Conservation (phyloP, 2,888 invertebrate species). For the Perizoma affinitatum region DNA sequence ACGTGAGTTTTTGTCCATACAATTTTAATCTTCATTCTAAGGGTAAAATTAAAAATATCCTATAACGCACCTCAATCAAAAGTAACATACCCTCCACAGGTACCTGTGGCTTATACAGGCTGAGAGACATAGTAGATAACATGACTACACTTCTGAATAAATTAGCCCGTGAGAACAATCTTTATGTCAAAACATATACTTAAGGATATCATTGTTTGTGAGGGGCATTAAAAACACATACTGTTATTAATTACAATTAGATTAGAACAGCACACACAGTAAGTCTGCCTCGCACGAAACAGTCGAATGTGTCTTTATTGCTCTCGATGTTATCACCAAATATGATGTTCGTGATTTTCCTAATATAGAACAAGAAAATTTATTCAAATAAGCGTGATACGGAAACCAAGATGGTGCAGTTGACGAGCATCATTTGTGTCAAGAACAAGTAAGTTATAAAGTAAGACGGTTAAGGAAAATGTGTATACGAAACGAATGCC, state of each 20-base stretch:
- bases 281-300: conserved; percentile 32
- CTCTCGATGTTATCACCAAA: conserved; percentile 17
- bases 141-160: conserved; percentile 14
- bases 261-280: conserved; percentile 50
- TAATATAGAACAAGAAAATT: conserved; percentile 6
- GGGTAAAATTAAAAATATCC: too few relatives aligned
- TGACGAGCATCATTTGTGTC: conserved; percentile 51
- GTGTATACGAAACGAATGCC: conserved; percentile 1
- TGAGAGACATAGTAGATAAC: too few relatives aligned
- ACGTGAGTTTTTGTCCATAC: too few relatives aligned
- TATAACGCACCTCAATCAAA: too few relatives aligned
- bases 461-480: conserved; percentile 14
- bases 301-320: conserved; percentile 27
- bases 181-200: conserved; percentile 14
- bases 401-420: conserved; percentile 50
- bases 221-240: conserved; percentile 16
- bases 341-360: conserved; percentile 16
- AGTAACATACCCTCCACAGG: too few relatives aligned
- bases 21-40: too few relatives aligned
- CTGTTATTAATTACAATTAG: conserved; percentile 48
- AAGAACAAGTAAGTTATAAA: conserved; percentile 54
- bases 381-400: conserved; percentile 13
- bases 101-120: too few relatives aligned
- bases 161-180: conserved; percentile 22
- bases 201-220: conserved; percentile 22